Conservation (phyloP, 2,113 vertebrate species). For the Meleagris gallopavo region DNA sequence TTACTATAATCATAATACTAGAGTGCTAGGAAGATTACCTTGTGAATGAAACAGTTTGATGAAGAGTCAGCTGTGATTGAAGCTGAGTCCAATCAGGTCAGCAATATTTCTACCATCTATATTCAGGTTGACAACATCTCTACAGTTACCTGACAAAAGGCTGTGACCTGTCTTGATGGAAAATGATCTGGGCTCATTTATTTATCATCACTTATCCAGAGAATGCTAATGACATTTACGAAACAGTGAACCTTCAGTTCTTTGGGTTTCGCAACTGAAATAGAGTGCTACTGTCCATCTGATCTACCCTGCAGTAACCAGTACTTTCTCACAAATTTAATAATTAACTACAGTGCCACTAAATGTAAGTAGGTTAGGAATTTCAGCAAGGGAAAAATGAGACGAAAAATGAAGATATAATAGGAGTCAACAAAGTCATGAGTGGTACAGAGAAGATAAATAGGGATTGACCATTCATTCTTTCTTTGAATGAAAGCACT, state of each 20-base stretch:
- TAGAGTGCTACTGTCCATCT: background rate
- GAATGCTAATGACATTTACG: background rate
- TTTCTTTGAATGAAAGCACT: background rate
- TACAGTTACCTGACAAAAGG: background rate
- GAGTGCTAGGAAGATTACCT: background rate
- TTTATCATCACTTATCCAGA: background rate
- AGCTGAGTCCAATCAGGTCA: background rate
- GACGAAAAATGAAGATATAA: background rate
- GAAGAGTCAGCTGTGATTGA: background rate
- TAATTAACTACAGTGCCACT: background rate
- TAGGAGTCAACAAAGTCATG: background rate
- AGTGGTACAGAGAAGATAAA: background rate
- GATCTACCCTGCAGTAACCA: background rate
- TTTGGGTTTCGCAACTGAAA: background rate
- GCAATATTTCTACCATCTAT: background rate
- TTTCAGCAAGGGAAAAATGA: background rate
- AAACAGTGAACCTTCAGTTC: background rate
- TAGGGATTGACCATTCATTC: background rate
- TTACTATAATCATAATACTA: background rate
- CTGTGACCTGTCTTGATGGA: background rate
- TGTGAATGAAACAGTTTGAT: background rate
- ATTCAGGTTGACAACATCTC: background rate
- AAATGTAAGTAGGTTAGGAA: background rate
- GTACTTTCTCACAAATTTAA: background rate
- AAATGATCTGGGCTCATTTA: background rate